Evolutionary conservation across 2,888 invertebrate genomes (phyloP), one percentile per base, ranked within the genome.

Genomic region (Amphipoea oculea): DNA sequence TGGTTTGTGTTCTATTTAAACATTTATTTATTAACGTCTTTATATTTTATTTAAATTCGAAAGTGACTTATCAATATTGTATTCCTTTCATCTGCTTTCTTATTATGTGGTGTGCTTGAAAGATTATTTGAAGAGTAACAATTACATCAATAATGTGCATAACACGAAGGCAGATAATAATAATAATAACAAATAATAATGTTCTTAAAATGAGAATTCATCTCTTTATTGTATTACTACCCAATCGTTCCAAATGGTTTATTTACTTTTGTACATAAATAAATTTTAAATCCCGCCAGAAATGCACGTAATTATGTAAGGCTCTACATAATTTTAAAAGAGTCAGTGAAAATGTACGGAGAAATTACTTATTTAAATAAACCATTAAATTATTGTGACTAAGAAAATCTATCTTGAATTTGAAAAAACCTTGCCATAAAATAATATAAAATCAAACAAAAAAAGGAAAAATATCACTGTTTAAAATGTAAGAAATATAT

Each of bases 401-500:
- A 70, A 66, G 42, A 77, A 45, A 66, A 77, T 9, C 65, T 40
- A 72, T 70, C 54, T 68, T 76, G 29, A 71, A 76, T 62, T 71
- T 73, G 17, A 63, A 54, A 60, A 69, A 72, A 60, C 72, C 74
- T 86, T 82, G 87, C 79, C 83, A 68, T 84, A 79, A 73, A 83
- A 73, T 76, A 71, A 63, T 72, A 72, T 80, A 65, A 83, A 80
- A 80, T 67, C 36, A 23, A 76, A 63, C 9, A 81, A 73, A 79
- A 76, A 79, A 86, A 57, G 45, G 36, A 1, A 84, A 82, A 81
- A 84, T 82, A 88, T 78, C 62, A 73, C 81, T 81, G 57, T 78
- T 74, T 82, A 74, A 81, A 86, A 82, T 71, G n/a, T 80, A 80
- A 77, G 73, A 70, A 81, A 81, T 84, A 83, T 86, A 86, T 85